Conservation (phyloP, 92 coral and sea anemone species). For the Zoanthus sociatus region DNA sequence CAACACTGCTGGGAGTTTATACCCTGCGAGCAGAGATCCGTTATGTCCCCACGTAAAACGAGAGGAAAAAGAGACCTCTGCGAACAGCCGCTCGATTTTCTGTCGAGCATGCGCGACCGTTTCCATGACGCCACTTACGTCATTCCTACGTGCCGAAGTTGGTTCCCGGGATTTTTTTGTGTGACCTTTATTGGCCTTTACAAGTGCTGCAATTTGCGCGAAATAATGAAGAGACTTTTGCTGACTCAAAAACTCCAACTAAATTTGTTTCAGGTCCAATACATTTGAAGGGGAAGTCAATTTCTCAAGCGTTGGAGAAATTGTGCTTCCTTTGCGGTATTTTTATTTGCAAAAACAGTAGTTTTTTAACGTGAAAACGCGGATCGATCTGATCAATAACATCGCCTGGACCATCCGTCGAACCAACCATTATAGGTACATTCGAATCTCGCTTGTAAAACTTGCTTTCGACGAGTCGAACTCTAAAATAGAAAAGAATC, state of each 20-base stretch:
- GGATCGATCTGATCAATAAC: constrained; percentile 22
- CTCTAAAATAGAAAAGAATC: too few species aligned
- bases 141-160: background rate
- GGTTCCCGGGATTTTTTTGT: background rate
- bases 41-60: too few species aligned
- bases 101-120: constrained; percentile 15
- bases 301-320: constrained; percentile 12
- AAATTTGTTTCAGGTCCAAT: constrained; percentile 15
- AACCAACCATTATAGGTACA: background rate
- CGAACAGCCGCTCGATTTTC: background rate
- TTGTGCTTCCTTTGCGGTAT: constrained; percentile 11
- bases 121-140: background rate
- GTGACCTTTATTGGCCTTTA: too few species aligned
- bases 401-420: background rate
- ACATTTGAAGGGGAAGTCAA: background rate
- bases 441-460: too few species aligned
- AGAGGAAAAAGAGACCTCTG: background rate
- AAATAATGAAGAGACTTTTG: constrained; percentile 19
- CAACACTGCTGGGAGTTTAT: too few species aligned
- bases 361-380: background rate
- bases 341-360: background rate
- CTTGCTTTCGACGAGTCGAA: too few species aligned
- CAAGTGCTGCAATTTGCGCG: background rate
- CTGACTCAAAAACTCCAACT: constrained; percentile 23
- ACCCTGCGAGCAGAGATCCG: too few species aligned